Evolutionary conservation across 2,113 vertebrate species (phyloP).

Genomic region (Gopherus flavomarginatus): DNA sequence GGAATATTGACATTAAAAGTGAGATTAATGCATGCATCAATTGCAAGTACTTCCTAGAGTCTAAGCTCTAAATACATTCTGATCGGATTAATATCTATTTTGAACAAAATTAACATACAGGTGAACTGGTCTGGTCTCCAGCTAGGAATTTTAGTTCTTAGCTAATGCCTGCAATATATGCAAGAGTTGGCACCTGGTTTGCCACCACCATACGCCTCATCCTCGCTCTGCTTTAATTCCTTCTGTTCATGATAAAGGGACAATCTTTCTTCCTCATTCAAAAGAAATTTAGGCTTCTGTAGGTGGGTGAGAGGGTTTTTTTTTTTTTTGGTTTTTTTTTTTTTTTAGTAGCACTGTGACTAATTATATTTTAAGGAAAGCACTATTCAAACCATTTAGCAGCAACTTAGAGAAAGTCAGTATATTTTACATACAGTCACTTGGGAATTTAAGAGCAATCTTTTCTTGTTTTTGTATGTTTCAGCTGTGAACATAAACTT

Average conservation of each 20-base stretch:
- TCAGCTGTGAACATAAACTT: conserved; percentile 9
- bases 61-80: not conserved
- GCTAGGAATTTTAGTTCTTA: not conserved
- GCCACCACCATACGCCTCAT: not conserved
- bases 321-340: not conserved
- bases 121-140: not conserved
- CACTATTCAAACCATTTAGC: not conserved
- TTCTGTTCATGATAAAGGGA: not conserved
- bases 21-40: not conserved
- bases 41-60: not conserved
- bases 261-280: not conserved
- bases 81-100: not conserved
- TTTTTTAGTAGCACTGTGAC: not conserved
- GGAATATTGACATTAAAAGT: not conserved
- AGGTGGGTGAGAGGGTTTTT: not conserved
- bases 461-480: not conserved
- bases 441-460: conserved; percentile 30
- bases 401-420: not conserved
- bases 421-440: not conserved
- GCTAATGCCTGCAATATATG: not conserved
- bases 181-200: not conserved
- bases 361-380: conserved; percentile 14
- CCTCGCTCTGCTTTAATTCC: not conserved
- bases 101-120: not conserved
- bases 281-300: not conserved